A percentile compares a stretch with the other conserved stretches of the same genome.
phyloP scores from a whole-genome alignment of 2,888 invertebrate genomes.

The Alviniconcha strummeri region DNA sequence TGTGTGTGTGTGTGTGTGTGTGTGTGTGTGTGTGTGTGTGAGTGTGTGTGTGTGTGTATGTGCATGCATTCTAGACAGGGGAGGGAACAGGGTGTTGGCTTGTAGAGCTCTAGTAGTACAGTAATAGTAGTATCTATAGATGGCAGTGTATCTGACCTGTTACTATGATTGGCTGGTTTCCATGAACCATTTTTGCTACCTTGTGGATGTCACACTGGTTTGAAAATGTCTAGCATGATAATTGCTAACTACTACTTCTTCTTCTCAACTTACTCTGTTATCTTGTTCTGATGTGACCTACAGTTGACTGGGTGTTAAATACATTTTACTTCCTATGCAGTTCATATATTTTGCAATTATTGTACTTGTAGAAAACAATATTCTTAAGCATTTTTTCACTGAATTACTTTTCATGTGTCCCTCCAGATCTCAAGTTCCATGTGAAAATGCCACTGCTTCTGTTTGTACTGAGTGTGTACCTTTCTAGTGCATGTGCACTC shows the following conservation, averaged over 20 bases:
- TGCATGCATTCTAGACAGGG: background rate
- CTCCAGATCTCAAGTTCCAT: no score
- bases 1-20: background rate
- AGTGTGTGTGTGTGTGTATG: background rate
- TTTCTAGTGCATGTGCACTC: conserved; percentile 40
- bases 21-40: background rate
- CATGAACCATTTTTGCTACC: background rate
- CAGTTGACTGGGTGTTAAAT: no score
- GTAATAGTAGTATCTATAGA: no score
- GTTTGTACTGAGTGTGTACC: background rate
- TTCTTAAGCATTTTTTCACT: no score
- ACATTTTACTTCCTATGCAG: no score
- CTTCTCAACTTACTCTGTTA: no score
- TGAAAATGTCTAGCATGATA: background rate
- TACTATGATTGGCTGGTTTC: background rate
- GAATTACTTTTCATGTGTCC: no score
- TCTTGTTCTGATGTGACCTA: no score
- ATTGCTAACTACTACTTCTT: background rate
- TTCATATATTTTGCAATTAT: no score
- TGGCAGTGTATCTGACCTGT: background rate
- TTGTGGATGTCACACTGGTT: background rate
- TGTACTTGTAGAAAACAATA: no score
- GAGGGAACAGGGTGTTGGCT: no score
- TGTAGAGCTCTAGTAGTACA: no score
- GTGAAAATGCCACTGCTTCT: background rate